These are phyloP conservation scores for Protonemura montana DNA, from an alignment of 2,888 invertebrate species.

Conservation along the genomic window DNA sequence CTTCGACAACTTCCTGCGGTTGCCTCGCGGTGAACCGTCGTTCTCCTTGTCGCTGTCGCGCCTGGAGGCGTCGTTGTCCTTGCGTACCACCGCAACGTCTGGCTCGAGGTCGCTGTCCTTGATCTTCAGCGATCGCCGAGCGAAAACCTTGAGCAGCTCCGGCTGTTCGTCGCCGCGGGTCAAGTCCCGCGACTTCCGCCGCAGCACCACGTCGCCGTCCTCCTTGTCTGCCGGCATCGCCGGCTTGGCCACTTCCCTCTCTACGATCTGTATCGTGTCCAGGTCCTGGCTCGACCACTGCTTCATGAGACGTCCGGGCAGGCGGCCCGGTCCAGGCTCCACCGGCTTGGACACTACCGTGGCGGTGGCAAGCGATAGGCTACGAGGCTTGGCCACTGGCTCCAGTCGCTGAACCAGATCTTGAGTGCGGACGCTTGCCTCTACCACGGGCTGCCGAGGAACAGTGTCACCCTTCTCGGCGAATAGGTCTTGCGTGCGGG, in stretches of 20 bases:
- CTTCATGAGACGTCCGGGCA: conserved; percentile 61
- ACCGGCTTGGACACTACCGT: not conserved
- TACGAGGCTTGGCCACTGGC: conserved; percentile 17
- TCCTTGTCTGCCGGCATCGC: no score
- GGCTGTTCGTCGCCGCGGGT: conserved; percentile 73
- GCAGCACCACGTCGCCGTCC: conserved; percentile 61
- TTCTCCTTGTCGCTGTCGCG: conserved; percentile 80
- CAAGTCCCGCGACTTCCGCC: conserved; percentile 63
- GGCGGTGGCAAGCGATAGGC: conserved; percentile 13
- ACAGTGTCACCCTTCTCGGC: no score
- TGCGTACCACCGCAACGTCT: conserved; percentile 60
- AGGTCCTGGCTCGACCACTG: conserved; percentile 66
- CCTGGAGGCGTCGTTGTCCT: conserved; percentile 65
- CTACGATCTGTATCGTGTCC: conserved; percentile 50
- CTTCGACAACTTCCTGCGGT: not conserved
- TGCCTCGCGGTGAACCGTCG: conserved; percentile 32
- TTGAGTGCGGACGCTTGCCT: no score
- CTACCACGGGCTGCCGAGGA: no score
- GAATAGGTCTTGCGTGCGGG: not conserved
- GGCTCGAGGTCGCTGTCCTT: conserved; percentile 73
- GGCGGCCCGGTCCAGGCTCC: no score
- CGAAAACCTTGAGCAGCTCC: conserved; percentile 83
- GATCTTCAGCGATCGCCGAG: conserved; percentile 79
- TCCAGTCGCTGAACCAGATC: not conserved
- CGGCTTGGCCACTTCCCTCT: conserved; percentile 28